Base-by-base conservation (phyloP, 1,140 invertebrate genomes). In the Mercenaria mercenaria region DNA sequence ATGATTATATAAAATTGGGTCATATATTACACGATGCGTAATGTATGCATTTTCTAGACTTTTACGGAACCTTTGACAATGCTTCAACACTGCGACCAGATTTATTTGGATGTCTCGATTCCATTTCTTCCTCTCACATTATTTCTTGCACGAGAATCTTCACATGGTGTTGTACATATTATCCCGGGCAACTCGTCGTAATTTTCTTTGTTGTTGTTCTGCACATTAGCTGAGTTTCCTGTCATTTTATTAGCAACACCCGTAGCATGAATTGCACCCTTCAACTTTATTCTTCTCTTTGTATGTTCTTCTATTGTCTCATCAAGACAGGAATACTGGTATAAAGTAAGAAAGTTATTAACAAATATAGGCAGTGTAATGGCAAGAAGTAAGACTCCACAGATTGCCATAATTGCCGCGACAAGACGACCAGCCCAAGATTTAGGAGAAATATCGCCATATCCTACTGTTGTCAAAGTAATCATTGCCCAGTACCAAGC, bases 401-500 rank as follows among this genome's bases (percentile, higher is more conserved):
- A 97, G 20, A 99, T 94, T 2, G 98, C 98, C 95, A 98, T 98
- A 0, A 98, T 95, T 0, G 97, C 97, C 0, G 98, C 98, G 23
- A 98, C 97, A 91, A 96, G 39, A 81, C 85, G 95, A 0, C 96
- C 96, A 47, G 89, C 56, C 11, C 83, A 29, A 15, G 84, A 81
- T 59, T 56, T 91, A 26, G 92, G 92, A 8, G 83, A 41, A 69
- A 99, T 99, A 97, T 99, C 99, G 96, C 99, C 99, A 97, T 99
- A 99, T 89, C 99, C 99, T 94, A 99, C 98, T 91, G 98, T 99
- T 95, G 99, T 99, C 98, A 99, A 99, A 95, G 99, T 99, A 97
- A 94, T 92, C 8, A 94, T 67, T 0, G 93, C 95, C 99, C 98
- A 99, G 99, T 99, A 99, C 97, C 99, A 96, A n/a, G 98, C 98